Percentiles rank a stretch among this genome's conserved stretches.
These are phyloP conservation scores for Nebria salina DNA, from an alignment of 2,888 invertebrate genomes.

Conservation along the genomic window DNA sequence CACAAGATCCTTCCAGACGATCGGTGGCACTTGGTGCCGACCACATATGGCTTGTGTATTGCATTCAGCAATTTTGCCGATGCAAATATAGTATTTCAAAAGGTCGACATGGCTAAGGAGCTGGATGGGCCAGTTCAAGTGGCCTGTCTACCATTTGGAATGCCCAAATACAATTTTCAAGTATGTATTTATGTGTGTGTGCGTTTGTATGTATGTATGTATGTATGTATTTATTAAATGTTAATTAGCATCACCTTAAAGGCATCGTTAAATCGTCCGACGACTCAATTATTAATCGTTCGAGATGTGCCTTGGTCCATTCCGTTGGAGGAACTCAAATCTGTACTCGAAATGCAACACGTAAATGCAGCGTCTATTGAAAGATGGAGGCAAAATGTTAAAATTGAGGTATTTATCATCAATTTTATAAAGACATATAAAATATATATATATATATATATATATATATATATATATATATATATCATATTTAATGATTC, in stretches of 20 bases:
- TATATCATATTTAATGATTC: constrained; percentile 20
- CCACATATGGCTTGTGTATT: constrained; percentile 60
- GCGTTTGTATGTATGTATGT: neutral
- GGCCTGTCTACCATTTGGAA: constrained; percentile 61
- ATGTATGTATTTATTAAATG: neutral
- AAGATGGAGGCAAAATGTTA: constrained; percentile 57
- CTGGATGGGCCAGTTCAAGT: constrained; percentile 63
- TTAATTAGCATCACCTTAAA: neutral
- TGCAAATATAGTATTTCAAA: constrained; percentile 60
- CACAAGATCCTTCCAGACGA: neutral
- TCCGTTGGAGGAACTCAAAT: constrained; percentile 61
- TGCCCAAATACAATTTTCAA: constrained; percentile 59
- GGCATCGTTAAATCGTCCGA: neutral
- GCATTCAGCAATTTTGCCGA: constrained; percentile 60
- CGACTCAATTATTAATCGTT: constrained; percentile 56
- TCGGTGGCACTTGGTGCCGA: constrained; percentile 36
- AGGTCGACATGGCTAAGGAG: constrained; percentile 58
- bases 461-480: no score
- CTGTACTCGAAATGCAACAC: constrained; percentile 62
- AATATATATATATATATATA: no score
- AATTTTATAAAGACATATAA: neutral
- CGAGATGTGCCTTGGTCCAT: constrained; percentile 66
- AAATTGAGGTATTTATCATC: constrained; percentile 58
- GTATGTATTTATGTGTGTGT: constrained; percentile 25
- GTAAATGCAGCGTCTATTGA: constrained; percentile 60